Percentiles rank a stretch among this genome's conserved stretches.
Evolutionary conservation across 1,140 invertebrate species (phyloP).

Genomic region (Brachystomella parvula): DNA sequence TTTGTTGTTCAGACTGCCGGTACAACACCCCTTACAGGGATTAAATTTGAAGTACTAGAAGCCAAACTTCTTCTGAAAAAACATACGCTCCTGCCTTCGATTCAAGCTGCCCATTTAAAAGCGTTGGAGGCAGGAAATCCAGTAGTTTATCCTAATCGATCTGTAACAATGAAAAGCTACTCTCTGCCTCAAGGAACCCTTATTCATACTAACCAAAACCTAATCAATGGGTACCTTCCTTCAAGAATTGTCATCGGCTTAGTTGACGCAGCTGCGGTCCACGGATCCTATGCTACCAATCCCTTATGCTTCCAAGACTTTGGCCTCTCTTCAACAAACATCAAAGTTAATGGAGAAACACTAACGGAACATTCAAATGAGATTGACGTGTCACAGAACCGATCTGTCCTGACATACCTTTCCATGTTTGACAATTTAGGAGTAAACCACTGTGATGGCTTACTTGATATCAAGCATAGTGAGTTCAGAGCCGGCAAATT

Average conservation of each 20-base stretch:
- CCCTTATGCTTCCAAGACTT: too few relatives aligned
- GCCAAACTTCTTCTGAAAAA: slow-evolving; percentile 27
- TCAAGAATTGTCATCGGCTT: slow-evolving; percentile 23
- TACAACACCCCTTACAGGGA: neutral
- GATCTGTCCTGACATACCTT: slow-evolving; percentile 16
- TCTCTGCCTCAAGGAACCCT: slow-evolving; percentile 22
- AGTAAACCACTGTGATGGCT: neutral
- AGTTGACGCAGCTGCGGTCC: slow-evolving; percentile 14
- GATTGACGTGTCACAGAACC: slow-evolving; percentile 2
- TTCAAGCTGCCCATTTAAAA: slow-evolving; percentile 21
- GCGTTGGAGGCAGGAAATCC: slow-evolving; percentile 8
- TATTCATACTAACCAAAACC: slow-evolving; percentile 25
- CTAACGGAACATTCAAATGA: neutral
- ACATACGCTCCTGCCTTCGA: slow-evolving; percentile 7
- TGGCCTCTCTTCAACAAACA: slow-evolving; percentile 16
- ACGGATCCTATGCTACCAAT: slow-evolving; percentile 20
- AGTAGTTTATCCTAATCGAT: slow-evolving; percentile 17
- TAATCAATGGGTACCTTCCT: slow-evolving; percentile 30
- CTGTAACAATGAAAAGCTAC: slow-evolving; percentile 28
- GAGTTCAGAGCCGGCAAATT: slow-evolving; percentile 16
- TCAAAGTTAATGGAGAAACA: slow-evolving; percentile 23
- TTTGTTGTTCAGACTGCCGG: slow-evolving; percentile 12
- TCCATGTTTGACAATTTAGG: slow-evolving; percentile 19
- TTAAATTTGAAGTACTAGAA: slow-evolving; percentile 21
- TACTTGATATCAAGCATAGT: slow-evolving; percentile 10